These are phyloP conservation scores for Erythrolamprus reginae DNA, from an alignment of 2,113 vertebrate genomes.

Conservation along the genomic window DNA sequence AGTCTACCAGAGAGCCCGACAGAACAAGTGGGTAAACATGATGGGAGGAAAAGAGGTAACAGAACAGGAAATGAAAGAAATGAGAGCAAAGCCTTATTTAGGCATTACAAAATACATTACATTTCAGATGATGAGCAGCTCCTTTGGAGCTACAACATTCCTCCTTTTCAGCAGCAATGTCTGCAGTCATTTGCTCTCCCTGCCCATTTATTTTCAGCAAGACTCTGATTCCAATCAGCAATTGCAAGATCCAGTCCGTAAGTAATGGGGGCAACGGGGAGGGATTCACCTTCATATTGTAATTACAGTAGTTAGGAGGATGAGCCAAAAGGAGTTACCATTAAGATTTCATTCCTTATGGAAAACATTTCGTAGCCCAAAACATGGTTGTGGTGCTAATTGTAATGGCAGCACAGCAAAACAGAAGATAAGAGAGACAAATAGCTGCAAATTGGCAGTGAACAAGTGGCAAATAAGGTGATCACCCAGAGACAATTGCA, in stretches of 20 bases:
- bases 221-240: neutral
- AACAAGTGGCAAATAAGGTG: constrained; percentile 8
- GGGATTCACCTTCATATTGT: neutral
- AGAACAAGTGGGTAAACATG: neutral
- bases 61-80: neutral
- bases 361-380: neutral
- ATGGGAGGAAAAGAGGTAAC: neutral
- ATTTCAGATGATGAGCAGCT: neutral
- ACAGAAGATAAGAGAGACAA: neutral
- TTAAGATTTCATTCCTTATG: neutral
- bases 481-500: constrained; percentile 7
- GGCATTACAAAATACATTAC: neutral
- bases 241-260: neutral
- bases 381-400: neutral
- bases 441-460: neutral
- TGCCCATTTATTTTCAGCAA: neutral
- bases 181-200: neutral
- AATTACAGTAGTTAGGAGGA: neutral
- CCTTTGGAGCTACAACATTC: neutral
- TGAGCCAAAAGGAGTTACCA: neutral
- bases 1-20: no score
- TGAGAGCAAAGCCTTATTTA: neutral
- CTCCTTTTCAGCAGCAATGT: neutral
- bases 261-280: neutral
- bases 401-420: neutral